Evolutionary conservation across 2,113 vertebrate genomes (phyloP), one percentile per base, ranked within the genome.

Genomic region (Microtus oregoni): DNA sequence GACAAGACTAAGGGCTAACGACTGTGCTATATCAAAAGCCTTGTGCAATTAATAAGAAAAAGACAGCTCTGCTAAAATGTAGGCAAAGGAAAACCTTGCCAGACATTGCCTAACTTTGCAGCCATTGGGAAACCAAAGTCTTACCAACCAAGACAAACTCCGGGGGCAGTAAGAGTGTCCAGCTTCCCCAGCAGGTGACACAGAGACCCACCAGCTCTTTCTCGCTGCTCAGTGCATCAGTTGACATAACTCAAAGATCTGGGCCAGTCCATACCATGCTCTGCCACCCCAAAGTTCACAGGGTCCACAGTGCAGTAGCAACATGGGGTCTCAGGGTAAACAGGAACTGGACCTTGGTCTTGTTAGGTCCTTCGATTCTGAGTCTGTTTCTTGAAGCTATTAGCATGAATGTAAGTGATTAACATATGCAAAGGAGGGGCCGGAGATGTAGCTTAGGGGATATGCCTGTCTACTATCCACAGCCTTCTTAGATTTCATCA

Each of bases 41-140:
- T n/a, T 79, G 26, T 72, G 14, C 41, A 90, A 73, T 78, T 38
- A 72, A 44, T 83, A 24, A 75, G 9, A 73, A 75, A 90, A 68
- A 77, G 61, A 24, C 4, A 32, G 32, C 17, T 24, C 75, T 41
- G 17, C n/a, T 35, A 89, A 89, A 89, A 82, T 5, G 2, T 35
- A 24, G 44, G 96, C n/a, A 92, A 75, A 79, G 52, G 20, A 38
- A 63, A 83, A 30, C 38, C 68, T 38, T 92, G 52, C 44, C 61
- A 90, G 50, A 61, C 24, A 35, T 44, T 76, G 28, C 70, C 77
- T 63, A 78, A 93, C 52, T 91, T 91, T 70, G 26, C 63, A 86
- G 32, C 61, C 11, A 32, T 47, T 24, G 30, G 73, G 11, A 90
- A 78, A 65, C 12, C 58, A 78, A 77, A 24, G n/a, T 73, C 78